Evolutionary conservation across 2,888 invertebrate species (phyloP).

Genomic region (Dermolepida albohirtum): DNA sequence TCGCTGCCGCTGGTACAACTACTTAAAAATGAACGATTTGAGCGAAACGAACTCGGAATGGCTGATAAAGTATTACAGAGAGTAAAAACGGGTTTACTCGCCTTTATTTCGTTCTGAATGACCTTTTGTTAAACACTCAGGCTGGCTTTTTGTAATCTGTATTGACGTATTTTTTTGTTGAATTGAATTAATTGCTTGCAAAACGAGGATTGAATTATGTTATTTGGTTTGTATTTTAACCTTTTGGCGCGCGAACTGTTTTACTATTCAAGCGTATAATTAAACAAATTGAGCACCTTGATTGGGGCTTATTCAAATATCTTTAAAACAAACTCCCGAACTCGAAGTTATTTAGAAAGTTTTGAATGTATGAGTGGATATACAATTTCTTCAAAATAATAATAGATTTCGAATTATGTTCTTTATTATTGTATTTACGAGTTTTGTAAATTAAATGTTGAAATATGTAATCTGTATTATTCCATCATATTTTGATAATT

Average conservation of each 20-base stretch:
- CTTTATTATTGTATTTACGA: no score
- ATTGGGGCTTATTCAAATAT: slow-evolving; percentile 11
- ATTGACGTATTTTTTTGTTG: slow-evolving; percentile 12
- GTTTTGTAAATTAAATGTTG: no score
- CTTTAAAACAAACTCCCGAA: background rate
- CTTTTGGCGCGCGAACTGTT: slow-evolving; percentile 7
- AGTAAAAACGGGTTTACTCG: background rate
- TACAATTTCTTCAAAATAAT: no score
- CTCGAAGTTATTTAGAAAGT: no score
- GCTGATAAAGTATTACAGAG: slow-evolving; percentile 22
- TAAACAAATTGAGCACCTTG: slow-evolving; percentile 1
- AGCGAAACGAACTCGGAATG: slow-evolving; percentile 20
- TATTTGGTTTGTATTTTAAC: slow-evolving; percentile 20
- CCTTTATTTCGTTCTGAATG: slow-evolving; percentile 20
- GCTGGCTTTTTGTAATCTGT: slow-evolving; percentile 9
- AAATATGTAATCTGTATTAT: no score
- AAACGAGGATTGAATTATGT: slow-evolving; percentile 2
- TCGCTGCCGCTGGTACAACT: background rate
- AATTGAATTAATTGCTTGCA: slow-evolving; percentile 33
- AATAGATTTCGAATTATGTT: no score
- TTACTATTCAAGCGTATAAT: slow-evolving; percentile 17
- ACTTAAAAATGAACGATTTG: slow-evolving; percentile 36
- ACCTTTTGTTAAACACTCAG: slow-evolving; percentile 25
- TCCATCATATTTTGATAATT: no score
- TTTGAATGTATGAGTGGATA: no score